Base-by-base conservation (phyloP, 2,888 invertebrate species). In the Abrostola triplasia region DNA sequence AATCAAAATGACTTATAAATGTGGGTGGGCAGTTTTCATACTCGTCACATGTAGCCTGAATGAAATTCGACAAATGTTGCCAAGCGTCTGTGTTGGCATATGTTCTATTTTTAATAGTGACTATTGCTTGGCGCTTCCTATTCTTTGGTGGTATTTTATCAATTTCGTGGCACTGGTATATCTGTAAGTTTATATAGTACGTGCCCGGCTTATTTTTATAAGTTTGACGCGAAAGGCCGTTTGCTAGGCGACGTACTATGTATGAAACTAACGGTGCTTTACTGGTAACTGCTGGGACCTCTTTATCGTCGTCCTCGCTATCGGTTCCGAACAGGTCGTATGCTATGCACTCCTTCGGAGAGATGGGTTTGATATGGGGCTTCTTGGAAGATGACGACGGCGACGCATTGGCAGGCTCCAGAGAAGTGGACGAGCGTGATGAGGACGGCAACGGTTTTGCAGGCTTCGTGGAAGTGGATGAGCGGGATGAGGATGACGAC, bases 1-100 rank as follows among this genome's bases (percentile, higher is more conserved):
- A 53, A 53, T 42, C 41, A 5, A 41, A 53, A 41, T 53, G 41
- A 53, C 53, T 53, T 1, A 53, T 41, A 53, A 53, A 53, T 42
- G 53, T 53, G 35, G 53, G 36, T 53, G 53, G 53, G 53, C 53
- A 53, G 41, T 53, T 53, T 35, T 35, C 53, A 7, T 53, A 53
- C 35, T 53, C 53, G 35, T 53, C 41, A 36, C 41, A 35, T 35
- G 53, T 53, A n/a, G 53, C 53, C 8, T 41, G 41, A 42, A 53
- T 53, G 36, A 53, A 53, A 42, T 53, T 53, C 11, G 53, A 41
- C 36, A 53, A 53, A 42, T 53, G 41, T 36, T 41, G 53, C 53
- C 41, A 53, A 53, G 41, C 53, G 35, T 53, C 53, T 41, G 53
- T 53, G 35, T 53, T 52, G 52, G 40, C 52, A 41, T 11, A 52